phyloP scores from a whole-genome alignment of 2,888 invertebrate genomes.

The Erebia aethiops region DNA sequence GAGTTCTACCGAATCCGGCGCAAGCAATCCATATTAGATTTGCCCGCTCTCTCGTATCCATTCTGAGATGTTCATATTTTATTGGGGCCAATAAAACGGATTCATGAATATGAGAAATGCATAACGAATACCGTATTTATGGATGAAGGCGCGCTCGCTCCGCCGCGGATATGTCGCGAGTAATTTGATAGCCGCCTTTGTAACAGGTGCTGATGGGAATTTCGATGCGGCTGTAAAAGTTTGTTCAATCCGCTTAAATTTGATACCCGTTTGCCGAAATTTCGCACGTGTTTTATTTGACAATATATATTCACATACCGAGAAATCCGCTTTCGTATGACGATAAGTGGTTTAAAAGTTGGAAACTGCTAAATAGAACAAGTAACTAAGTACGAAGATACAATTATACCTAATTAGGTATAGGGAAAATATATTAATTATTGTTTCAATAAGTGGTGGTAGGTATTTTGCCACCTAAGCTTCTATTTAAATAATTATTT shows the following conservation, averaged over 20 bases:
- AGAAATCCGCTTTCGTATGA: slow-evolving; percentile 14
- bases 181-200: slow-evolving; percentile 82
- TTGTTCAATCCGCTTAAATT: slow-evolving; percentile 65
- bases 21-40: slow-evolving; percentile 83
- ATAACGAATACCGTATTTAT: slow-evolving; percentile 83
- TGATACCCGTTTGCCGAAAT: slow-evolving; percentile 58
- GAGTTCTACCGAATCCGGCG: slow-evolving; percentile 76
- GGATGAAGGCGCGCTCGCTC: slow-evolving; percentile 74
- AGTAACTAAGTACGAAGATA: not conserved
- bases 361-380: not conserved
- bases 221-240: slow-evolving; percentile 75
- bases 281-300: slow-evolving; percentile 25
- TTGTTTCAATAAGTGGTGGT: no score
- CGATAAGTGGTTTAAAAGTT: not conserved
- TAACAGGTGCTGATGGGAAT: slow-evolving; percentile 82
- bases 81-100: slow-evolving; percentile 84
- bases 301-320: slow-evolving; percentile 24
- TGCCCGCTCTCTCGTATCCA: slow-evolving; percentile 81
- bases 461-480: no score
- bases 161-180: slow-evolving; percentile 77
- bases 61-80: slow-evolving; percentile 84
- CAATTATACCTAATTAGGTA: no score
- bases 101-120: slow-evolving; percentile 84
- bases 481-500: no score
- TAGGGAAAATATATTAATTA: not conserved